phyloP scores from a whole-genome alignment of 2,888 invertebrate species.

The Iphiclides podalirius region DNA sequence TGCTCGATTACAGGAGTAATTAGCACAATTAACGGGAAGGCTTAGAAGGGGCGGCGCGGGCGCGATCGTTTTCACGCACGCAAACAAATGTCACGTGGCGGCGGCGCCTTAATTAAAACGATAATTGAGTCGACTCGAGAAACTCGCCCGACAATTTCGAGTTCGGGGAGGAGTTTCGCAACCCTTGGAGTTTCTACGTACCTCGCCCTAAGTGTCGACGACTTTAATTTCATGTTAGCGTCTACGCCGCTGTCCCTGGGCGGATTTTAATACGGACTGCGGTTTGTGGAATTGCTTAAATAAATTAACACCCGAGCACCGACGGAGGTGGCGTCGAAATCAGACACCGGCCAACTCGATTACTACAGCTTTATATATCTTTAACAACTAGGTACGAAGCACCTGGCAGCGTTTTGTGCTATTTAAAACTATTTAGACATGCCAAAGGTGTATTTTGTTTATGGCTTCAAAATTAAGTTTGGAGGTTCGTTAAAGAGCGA shows the following conservation, averaged over 20 bases:
- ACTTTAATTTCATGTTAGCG: conserved; percentile 79
- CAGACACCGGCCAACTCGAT: no score
- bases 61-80: conserved; percentile 75
- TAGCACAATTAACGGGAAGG: conserved; percentile 76
- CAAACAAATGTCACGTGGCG: conserved; percentile 80
- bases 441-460: no score
- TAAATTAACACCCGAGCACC: no score
- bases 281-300: no score
- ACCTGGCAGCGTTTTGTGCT: no score
- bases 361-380: no score
- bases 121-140: conserved; percentile 80
- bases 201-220: conserved; percentile 77
- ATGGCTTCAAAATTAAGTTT: no score
- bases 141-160: conserved; percentile 78
- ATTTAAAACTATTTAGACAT: no score
- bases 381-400: no score
- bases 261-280: conserved; percentile 74
- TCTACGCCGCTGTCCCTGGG: conserved; percentile 74
- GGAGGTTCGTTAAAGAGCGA: no score
- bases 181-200: conserved; percentile 69
- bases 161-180: conserved; percentile 75
- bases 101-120: conserved; percentile 77
- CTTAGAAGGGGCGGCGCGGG: conserved; percentile 35
- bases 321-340: no score
- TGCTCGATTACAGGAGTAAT: conserved; percentile 79